phyloP scores from a whole-genome alignment of 2,113 vertebrate species.

The Oceanites oceanicus region DNA sequence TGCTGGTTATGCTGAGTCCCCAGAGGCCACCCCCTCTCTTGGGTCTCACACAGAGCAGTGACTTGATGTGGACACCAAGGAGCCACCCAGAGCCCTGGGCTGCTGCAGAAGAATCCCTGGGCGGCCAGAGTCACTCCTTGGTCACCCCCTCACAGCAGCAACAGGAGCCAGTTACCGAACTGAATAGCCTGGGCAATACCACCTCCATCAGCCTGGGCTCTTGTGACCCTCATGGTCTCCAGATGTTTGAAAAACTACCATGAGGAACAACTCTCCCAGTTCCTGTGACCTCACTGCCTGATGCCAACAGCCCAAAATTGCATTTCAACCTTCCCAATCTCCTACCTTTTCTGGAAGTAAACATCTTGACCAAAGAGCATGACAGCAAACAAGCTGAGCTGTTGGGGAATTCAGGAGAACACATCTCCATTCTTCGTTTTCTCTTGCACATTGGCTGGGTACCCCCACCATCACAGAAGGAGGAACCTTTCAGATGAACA shows the following conservation, averaged over 20 bases:
- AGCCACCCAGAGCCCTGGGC: neutral
- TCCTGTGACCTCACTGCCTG: neutral
- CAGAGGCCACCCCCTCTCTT: neutral
- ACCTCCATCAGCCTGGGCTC: neutral
- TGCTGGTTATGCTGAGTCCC: neutral
- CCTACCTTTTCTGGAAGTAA: neutral
- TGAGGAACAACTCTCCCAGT: neutral
- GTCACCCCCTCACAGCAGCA: neutral
- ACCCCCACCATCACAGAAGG: neutral
- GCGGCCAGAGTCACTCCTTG: neutral
- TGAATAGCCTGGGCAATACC: neutral
- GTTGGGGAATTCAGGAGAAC: neutral
- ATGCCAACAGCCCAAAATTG: neutral
- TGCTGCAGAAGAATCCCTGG: neutral
- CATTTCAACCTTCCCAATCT: neutral
- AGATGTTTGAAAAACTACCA: neutral
- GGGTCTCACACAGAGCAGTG: neutral
- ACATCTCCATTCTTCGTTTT: rapidly evolving
- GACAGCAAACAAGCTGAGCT: neutral
- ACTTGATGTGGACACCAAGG: neutral
- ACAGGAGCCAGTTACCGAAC: neutral
- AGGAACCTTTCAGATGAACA: neutral
- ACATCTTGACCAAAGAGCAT: neutral
- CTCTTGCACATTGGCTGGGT: neutral
- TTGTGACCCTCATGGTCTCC: neutral